A percentile compares a stretch with the other conserved stretches of the same genome.
Evolutionary conservation across 64 coral and sea anemone species (phyloP).

Genomic region (Porites australiensis): DNA sequence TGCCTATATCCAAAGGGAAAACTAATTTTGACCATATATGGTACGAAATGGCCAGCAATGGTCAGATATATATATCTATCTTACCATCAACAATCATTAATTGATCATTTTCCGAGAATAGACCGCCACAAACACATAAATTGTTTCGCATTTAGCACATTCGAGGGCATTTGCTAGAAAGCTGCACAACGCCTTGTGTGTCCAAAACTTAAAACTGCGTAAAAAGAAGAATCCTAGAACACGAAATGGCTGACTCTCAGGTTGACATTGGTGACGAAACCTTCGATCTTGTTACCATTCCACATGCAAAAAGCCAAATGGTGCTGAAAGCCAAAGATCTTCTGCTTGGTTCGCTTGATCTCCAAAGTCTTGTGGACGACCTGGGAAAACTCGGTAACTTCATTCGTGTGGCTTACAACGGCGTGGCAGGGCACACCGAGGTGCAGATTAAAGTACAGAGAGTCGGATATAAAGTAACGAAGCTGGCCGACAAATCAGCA

Average conservation of each 20-base stretch:
- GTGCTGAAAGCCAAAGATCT: not conserved
- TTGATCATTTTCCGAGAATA: not conserved
- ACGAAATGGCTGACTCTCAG: not conserved
- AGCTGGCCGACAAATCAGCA: slow-evolving; percentile 65
- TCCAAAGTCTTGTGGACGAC: slow-evolving; percentile 54
- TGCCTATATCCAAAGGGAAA: not conserved
- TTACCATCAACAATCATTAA: not conserved
- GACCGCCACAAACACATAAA: not conserved
- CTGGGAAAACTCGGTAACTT: slow-evolving; percentile 65
- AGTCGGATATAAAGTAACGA: slow-evolving; percentile 57
- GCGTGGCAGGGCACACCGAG: slow-evolving; percentile 45
- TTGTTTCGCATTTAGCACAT: too few species aligned
- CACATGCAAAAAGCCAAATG: slow-evolving; percentile 1
- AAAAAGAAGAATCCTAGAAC: too few species aligned
- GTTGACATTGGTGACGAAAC: slow-evolving; percentile 42
- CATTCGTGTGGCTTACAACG: slow-evolving; percentile 66
- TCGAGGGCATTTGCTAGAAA: too few species aligned
- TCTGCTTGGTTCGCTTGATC: slow-evolving; percentile 45
- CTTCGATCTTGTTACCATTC: slow-evolving; percentile 29
- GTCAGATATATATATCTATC: not conserved
- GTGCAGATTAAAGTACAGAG: slow-evolving; percentile 68
- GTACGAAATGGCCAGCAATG: slow-evolving; percentile 12
- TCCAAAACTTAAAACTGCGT: too few species aligned
- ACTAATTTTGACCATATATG: not conserved
- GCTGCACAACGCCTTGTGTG: too few species aligned